Evolutionary conservation across 2,797 vertebrate species (phyloP).

Genomic region (Gallinago stenura): DNA sequence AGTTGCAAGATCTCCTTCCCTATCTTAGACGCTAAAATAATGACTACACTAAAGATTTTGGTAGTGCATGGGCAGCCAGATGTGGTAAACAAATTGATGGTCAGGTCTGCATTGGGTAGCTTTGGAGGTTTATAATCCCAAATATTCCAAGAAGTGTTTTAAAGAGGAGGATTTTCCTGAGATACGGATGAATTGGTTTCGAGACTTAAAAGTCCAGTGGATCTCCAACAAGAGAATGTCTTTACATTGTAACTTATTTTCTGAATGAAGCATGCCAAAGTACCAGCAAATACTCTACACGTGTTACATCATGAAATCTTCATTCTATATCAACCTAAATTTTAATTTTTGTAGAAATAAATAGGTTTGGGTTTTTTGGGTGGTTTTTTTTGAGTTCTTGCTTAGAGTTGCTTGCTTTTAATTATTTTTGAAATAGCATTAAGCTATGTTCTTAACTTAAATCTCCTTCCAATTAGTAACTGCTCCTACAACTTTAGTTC

Average conservation of each 20-base stretch:
- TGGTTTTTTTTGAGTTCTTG: background rate
- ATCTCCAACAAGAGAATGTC: background rate
- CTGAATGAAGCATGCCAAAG: background rate
- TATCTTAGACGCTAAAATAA: background rate
- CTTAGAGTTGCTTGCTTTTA: background rate
- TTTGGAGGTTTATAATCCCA: background rate
- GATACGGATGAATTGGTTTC: background rate
- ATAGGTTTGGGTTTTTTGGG: background rate
- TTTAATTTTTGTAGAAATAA: background rate
- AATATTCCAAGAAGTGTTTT: background rate
- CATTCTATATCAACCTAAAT: background rate
- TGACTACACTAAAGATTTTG: background rate
- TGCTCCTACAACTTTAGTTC: background rate
- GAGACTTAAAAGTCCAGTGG: background rate
- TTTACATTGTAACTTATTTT: background rate
- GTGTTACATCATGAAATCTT: background rate
- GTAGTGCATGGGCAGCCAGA: background rate
- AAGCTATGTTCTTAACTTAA: background rate
- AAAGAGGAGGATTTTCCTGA: background rate
- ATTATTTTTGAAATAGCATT: background rate
- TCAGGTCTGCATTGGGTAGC: background rate
- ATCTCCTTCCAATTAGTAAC: background rate
- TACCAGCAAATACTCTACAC: background rate
- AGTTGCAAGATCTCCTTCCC: background rate
- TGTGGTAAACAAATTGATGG: background rate